These are phyloP conservation scores for Argopecten irradians DNA, from an alignment of 1,140 invertebrate species.

Conservation along the genomic window DNA sequence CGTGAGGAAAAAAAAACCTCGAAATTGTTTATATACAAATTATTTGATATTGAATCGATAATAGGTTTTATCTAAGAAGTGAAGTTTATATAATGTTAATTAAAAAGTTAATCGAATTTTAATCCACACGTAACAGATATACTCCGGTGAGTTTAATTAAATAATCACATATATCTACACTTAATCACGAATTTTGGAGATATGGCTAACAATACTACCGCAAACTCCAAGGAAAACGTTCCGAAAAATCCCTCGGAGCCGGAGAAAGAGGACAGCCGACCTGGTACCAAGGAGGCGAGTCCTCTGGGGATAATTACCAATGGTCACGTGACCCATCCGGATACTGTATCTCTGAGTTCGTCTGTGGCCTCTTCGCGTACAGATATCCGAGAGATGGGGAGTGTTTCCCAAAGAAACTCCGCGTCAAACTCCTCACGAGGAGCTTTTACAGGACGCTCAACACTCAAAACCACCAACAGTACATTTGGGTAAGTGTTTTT, in stretches of 20 bases:
- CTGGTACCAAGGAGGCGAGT: neutral
- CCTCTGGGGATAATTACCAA: neutral
- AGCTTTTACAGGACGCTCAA: neutral
- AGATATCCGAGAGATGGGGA: neutral
- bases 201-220: neutral
- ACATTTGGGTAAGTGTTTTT: conserved; percentile 6
- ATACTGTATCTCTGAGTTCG: neutral
- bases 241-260: neutral
- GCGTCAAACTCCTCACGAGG: neutral
- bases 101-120: neutral
- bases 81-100: neutral
- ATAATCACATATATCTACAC: neutral
- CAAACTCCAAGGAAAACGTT: neutral
- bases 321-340: neutral
- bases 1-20: neutral
- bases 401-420: neutral
- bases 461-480: neutral
- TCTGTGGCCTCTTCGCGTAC: neutral
- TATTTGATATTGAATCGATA: neutral
- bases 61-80: neutral
- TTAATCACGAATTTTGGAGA: neutral
- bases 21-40: neutral
- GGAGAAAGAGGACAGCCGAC: neutral
- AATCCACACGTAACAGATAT: neutral
- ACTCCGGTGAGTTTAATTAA: neutral